Evolutionary conservation across 2,113 vertebrate genomes (phyloP).

Genomic region (Tricholaema leucomelas): DNA sequence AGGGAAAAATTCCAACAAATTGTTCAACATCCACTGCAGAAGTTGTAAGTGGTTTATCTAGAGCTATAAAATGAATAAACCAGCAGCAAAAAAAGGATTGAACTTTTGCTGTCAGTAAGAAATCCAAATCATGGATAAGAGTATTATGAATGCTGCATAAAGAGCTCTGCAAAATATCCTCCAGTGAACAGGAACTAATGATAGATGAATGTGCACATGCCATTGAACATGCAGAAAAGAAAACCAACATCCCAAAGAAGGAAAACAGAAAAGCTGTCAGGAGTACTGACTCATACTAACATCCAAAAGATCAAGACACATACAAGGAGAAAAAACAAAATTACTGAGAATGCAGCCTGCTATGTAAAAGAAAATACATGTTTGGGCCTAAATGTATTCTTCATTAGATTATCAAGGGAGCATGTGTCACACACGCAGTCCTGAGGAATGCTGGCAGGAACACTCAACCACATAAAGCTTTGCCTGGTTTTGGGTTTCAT

Average conservation of each 20-base stretch:
- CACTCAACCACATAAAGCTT: not conserved
- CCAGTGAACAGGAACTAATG: slow-evolving; percentile 55
- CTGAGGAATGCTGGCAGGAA: not conserved
- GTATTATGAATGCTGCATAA: slow-evolving; percentile 23
- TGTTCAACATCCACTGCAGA: not conserved
- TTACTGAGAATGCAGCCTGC: not conserved
- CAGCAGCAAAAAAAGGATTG: slow-evolving; percentile 8
- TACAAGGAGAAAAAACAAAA: slow-evolving; percentile 20
- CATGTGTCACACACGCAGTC: not conserved
- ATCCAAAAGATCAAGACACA: not conserved
- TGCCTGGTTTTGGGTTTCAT: not conserved
- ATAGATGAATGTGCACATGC: slow-evolving; percentile 41
- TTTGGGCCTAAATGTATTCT: not conserved
- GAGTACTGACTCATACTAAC: not conserved
- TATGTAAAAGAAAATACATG: slow-evolving; percentile 15
- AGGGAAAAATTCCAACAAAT: not conserved
- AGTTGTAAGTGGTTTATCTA: not conserved
- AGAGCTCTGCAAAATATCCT: slow-evolving; percentile 30
- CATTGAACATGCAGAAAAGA: slow-evolving; percentile 43
- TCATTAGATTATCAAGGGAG: slow-evolving; percentile 36
- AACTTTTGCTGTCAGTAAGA: slow-evolving; percentile 49
- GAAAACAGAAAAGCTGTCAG: slow-evolving; percentile 7
- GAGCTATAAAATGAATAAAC: not conserved
- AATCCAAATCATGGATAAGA: not conserved
- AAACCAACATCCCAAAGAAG: slow-evolving; percentile 31